Base-by-base conservation (phyloP, 2,888 invertebrate species). In the Lordiphosa andalusiaca region DNA sequence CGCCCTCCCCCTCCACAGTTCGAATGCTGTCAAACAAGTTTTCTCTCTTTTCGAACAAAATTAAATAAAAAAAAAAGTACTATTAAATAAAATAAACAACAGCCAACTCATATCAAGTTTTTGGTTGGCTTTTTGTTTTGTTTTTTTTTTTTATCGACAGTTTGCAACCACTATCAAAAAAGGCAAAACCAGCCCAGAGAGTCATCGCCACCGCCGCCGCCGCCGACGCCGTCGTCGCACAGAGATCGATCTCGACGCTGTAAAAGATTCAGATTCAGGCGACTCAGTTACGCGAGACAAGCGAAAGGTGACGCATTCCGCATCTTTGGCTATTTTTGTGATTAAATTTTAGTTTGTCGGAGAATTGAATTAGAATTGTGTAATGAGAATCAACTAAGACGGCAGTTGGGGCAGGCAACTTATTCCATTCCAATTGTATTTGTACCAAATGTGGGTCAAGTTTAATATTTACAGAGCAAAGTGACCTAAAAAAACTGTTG, bases 301-400 rank as follows among this genome's bases (percentile, higher is more conserved):
- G 44, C 71, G 40, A 44, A 59, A 62, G 66, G 60, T 73, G 67
- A 71, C 81, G 67, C 71, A 66, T 75, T 55, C 62, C 25, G 56
- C 42, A 52, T 49, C 35, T 49, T 72, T 55, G 51, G 60, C 69
- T 76, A 77, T 77, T 77, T 71, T 68, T 50, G 71, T 63, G 56
- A 67, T 70, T 68, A 51, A 36, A 53, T 64, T 56, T 51, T 41
- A n/a, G 12, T 19, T 39, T 52, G 19, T 7, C 38, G 21, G 52
- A 46, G 39, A 19, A 19, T 25, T 41, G 38, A 53, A 52, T 63
- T 58, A 41, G 41, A 59, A 54, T 41, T 35, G 23, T 30, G 23
- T 30, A 53, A n/a, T 50, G 23, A 6, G 41, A 9, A 33, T 35
- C 25, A 38, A 33, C 30, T 30, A 30, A 10, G 10, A 9, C 10